Evolutionary conservation across 2,797 vertebrate species (phyloP).

Genomic region (Semaprochilodus insignis): DNA sequence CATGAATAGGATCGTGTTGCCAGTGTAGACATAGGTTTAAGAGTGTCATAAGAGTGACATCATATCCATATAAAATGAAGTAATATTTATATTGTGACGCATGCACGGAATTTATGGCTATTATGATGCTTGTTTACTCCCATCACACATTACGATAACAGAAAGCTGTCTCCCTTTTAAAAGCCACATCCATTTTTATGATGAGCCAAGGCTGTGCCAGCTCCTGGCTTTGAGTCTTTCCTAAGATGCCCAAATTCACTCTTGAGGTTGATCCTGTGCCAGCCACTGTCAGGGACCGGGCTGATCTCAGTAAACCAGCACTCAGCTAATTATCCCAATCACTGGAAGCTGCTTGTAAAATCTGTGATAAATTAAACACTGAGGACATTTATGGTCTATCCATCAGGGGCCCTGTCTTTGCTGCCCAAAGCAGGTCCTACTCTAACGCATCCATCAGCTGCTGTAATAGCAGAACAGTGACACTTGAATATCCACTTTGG

Average conservation of each 20-base stretch:
- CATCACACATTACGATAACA: not conserved
- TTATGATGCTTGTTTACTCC: not conserved
- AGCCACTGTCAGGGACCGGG: conserved; percentile 19
- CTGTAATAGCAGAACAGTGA: conserved; percentile 21
- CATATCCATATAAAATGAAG: no score
- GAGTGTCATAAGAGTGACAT: no score
- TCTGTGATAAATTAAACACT: conserved; percentile 35
- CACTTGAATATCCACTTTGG: not conserved
- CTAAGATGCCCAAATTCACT: not conserved
- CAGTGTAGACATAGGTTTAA: no score
- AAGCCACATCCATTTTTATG: conserved; percentile 3
- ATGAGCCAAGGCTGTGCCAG: not conserved
- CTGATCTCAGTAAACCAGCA: conserved; percentile 35
- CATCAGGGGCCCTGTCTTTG: conserved; percentile 33
- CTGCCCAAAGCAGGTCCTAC: conserved; percentile 12
- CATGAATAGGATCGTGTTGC: no score
- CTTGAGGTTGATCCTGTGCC: conserved; percentile 15
- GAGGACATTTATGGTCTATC: conserved; percentile 27
- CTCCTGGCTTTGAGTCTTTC: conserved; percentile 13
- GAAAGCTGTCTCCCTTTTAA: conserved; percentile 7
- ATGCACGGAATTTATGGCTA: not conserved
- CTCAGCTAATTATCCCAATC: conserved; percentile 45
- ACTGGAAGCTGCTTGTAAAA: conserved; percentile 40
- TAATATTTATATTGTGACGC: not conserved
- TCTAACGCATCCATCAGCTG: conserved; percentile 21